Percentiles rank a stretch among this genome's conserved stretches.
These are phyloP conservation scores for Australoheros facetus DNA, from an alignment of 2,797 vertebrate species.

Conservation along the genomic window DNA sequence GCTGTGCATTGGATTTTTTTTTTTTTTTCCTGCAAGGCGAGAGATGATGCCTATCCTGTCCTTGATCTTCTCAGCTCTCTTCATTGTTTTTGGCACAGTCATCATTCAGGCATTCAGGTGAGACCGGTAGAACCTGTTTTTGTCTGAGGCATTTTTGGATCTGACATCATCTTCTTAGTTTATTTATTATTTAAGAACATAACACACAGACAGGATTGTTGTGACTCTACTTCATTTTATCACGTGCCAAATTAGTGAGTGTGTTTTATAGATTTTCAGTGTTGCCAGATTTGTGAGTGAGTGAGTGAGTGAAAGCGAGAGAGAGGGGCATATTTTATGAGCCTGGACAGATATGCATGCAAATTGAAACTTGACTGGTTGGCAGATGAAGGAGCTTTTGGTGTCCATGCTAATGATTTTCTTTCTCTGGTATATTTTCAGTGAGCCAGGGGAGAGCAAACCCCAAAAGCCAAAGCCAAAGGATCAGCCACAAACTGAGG, in stretches of 20 bases:
- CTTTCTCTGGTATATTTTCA: conserved; percentile 56
- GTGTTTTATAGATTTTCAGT: too few relatives aligned
- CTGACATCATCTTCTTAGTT: too few relatives aligned
- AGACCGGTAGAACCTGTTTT: conserved; percentile 1
- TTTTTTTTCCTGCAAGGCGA: conserved; percentile 79
- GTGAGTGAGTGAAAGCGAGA: too few relatives aligned
- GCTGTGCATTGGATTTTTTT: not conserved
- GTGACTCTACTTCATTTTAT: too few relatives aligned
- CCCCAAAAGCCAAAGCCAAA: conserved; percentile 79
- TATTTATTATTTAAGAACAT: too few relatives aligned
- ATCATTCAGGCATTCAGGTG: conserved; percentile 97
- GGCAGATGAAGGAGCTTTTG: not conserved
- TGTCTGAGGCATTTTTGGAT: not conserved
- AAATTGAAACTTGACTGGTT: not conserved
- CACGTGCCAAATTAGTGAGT: too few relatives aligned
- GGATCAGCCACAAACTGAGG: conserved; percentile 74
- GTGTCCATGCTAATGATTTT: not conserved
- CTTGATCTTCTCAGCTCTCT: conserved; percentile 93
- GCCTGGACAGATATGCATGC: not conserved
- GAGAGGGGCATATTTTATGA: not conserved
- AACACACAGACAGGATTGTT: too few relatives aligned
- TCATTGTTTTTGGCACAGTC: conserved; percentile 95
- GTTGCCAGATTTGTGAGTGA: too few relatives aligned
- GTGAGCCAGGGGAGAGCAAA: conserved; percentile 89
- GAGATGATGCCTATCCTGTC: conserved; percentile 98